phyloP scores from a whole-genome alignment of 2,797 vertebrate genomes.

The Enteromius afrohamiltoni region DNA sequence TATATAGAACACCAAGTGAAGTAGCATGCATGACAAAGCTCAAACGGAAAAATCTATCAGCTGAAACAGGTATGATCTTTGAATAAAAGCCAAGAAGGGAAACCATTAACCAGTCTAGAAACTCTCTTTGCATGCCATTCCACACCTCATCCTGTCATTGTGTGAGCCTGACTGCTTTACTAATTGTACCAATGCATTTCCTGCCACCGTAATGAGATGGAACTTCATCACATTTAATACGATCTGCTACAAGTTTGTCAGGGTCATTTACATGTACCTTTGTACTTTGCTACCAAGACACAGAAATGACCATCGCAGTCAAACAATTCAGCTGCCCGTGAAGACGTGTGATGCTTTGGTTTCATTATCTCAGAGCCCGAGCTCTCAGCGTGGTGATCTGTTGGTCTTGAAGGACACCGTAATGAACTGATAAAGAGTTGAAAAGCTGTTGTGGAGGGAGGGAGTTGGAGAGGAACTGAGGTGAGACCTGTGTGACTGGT shows the following conservation, averaged over 20 bases:
- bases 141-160: neutral
- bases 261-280: constrained; percentile 22
- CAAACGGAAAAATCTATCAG: neutral
- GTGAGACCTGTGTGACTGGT: constrained; percentile 49
- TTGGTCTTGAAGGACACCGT: constrained; percentile 1
- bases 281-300: constrained; percentile 2
- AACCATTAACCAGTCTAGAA: constrained; percentile 10
- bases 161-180: neutral
- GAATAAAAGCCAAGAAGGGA: constrained; percentile 13
- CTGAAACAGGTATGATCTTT: constrained; percentile 15
- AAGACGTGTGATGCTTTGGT: neutral
- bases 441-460: constrained; percentile 5
- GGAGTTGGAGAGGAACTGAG: neutral
- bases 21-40: constrained; percentile 4
- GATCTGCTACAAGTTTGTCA: constrained; percentile 46
- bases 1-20: neutral
- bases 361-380: constrained; percentile 6
- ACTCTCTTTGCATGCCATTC: neutral
- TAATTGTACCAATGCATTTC: constrained; percentile 39
- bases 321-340: neutral
- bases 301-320: neutral
- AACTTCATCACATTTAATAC: constrained; percentile 35
- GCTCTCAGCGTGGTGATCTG: neutral
- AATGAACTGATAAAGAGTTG: constrained; percentile 30
- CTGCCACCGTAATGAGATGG: constrained; percentile 51